These are phyloP conservation scores for Ranitomeya variabilis DNA, from an alignment of 2,113 vertebrate species.

Conservation along the genomic window DNA sequence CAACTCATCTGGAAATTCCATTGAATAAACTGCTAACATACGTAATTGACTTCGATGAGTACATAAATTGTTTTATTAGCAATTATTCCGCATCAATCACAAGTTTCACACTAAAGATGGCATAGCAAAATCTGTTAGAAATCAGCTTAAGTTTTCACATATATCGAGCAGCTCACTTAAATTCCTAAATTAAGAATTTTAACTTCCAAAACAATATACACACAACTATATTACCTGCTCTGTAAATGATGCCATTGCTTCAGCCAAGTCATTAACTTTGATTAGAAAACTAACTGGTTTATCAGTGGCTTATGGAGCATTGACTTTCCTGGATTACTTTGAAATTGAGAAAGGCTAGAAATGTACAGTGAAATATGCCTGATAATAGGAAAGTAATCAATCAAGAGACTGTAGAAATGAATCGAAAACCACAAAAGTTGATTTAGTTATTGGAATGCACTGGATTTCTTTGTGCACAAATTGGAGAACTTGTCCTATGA, in stretches of 20 bases:
- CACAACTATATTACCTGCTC: not conserved
- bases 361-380: not conserved
- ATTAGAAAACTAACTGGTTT: slow-evolving; percentile 1
- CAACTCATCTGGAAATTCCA: not conserved
- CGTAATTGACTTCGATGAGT: not conserved
- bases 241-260: not conserved
- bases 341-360: not conserved
- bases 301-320: not conserved
- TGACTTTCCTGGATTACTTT: not conserved
- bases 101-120: not conserved
- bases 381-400: not conserved
- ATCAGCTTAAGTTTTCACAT: not conserved
- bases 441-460: not conserved
- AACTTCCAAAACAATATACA: not conserved
- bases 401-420: not conserved
- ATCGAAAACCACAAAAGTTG: not conserved
- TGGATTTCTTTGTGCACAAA: not conserved
- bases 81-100: not conserved
- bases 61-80: not conserved
- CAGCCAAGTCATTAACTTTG: not conserved
- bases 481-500: too few relatives aligned
- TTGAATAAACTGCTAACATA: not conserved
- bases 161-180: not conserved
- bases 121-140: not conserved
- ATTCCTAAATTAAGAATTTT: not conserved